Percentiles rank a stretch among this genome's conserved stretches.
Conservation (phyloP, 2,797 vertebrate species). For the Numenius phaeopus region DNA sequence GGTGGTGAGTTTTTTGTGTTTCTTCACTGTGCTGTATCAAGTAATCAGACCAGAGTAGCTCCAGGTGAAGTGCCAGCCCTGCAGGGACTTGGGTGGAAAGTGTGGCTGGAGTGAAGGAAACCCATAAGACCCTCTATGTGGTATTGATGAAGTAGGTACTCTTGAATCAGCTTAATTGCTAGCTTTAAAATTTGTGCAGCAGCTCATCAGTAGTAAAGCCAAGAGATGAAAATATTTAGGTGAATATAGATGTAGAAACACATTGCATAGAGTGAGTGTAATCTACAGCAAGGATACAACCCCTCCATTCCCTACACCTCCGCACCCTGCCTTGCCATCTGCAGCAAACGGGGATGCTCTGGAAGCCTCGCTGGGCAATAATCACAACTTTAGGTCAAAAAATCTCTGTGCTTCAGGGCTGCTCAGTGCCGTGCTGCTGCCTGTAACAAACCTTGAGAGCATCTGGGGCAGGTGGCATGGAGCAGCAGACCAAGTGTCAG, state of each 20-base stretch:
- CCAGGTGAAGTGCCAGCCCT: background rate
- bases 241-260: background rate
- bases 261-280: accelerated
- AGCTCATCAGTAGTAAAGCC: background rate
- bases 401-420: background rate
- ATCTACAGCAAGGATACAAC: background rate
- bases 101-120: background rate
- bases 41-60: background rate
- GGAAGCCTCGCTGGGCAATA: background rate
- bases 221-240: background rate
- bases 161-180: background rate
- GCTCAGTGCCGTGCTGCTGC: background rate
- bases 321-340: accelerated
- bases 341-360: background rate
- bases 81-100: background rate
- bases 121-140: no score
- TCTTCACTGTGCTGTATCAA: background rate
- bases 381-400: background rate
- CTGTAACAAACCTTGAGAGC: accelerated
- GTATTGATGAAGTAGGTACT: background rate
- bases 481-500: background rate
- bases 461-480: accelerated
- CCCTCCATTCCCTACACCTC: accelerated
- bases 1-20: background rate
- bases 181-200: background rate